Base-by-base conservation (phyloP, 1,140 invertebrate genomes). In the Brachionus asplanchnoidis region DNA sequence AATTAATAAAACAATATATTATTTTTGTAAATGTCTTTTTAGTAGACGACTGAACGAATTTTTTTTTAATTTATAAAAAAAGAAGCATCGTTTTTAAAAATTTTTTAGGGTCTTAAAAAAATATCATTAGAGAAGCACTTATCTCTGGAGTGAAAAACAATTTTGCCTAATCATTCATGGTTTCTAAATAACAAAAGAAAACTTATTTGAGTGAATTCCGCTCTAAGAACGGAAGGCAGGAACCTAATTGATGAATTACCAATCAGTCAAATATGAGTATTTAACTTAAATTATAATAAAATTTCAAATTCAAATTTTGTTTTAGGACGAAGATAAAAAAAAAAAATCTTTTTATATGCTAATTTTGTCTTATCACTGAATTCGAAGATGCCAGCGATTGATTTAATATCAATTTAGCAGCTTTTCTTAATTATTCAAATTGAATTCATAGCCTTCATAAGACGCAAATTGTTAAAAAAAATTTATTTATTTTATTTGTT, bases 401-500 rank as follows among this genome's bases (percentile, higher is more conserved):
- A 60, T 60, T 60, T 60, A 60, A 60, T 60, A 60, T 60, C 53
- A 60, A 60, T 68, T 68, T 68, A 32, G 32, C 66, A 68, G 66
- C 66, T 68, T 68, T 68, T 68, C 14, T 68, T 32, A 68, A 68
- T 68, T 68, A 68, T 68, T 68, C 26, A 68, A 68, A 68, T 68
- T 68, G 32, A 40, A 68, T 68, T 68, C 26, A 20, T 26, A 17
- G n/a, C 46, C 46, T 53, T 14, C 3, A 53, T n/a, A 53, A 60
- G 20, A 60, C 8, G 20, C 26, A 70, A 32, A 36, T 11, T 70
- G n/a, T 14, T n/a, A 28, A 70, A 28, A 70, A 75, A 44, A 44
- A 75, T 46, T n/a, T 14, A 12, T 75, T 44, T 14, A 20, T 42
- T 73, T 40, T 36, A 42, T 75, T 75, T 42, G 32, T 42, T 75